A percentile compares a stretch with the other conserved stretches of the same genome.
Conservation (phyloP, 2,888 invertebrate genomes). For the Sphaerophoria taeniata region DNA sequence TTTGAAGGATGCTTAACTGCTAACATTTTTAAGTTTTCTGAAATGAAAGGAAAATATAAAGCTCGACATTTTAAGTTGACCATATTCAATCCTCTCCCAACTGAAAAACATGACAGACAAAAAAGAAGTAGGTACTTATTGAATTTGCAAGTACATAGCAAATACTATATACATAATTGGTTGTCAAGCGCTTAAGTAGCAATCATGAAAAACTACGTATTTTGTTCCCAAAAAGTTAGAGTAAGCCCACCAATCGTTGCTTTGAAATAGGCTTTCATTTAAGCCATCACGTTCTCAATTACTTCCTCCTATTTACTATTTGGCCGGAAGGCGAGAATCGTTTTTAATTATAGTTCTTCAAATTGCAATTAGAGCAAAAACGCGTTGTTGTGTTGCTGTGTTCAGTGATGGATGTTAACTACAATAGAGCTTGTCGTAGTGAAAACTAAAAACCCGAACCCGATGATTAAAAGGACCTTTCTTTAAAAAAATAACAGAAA, state of each 20-base stretch:
- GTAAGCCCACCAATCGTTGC: background rate
- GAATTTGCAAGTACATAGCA: no score
- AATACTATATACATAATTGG: no score
- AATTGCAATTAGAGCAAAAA: background rate
- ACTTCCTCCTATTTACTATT: background rate
- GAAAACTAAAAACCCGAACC: background rate
- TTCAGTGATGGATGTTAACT: conserved; percentile 9
- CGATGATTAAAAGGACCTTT: background rate
- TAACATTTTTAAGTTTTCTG: no score
- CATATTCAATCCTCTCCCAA: no score
- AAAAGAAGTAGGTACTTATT: no score
- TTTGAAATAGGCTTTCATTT: background rate
- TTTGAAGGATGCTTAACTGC: no score
- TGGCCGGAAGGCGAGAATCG: background rate
- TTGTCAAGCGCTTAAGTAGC: no score
- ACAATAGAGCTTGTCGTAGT: background rate
- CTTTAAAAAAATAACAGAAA: background rate
- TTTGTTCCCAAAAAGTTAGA: no score
- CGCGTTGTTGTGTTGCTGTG: conserved; percentile 4
- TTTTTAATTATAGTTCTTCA: conserved; percentile 9
- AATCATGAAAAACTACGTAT: no score
- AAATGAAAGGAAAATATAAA: no score
- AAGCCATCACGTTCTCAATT: conserved; percentile 16
- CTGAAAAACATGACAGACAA: no score
- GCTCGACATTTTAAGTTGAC: no score